These are phyloP conservation scores for Python bivittatus DNA, from an alignment of 2,113 vertebrate genomes.

Conservation along the genomic window DNA sequence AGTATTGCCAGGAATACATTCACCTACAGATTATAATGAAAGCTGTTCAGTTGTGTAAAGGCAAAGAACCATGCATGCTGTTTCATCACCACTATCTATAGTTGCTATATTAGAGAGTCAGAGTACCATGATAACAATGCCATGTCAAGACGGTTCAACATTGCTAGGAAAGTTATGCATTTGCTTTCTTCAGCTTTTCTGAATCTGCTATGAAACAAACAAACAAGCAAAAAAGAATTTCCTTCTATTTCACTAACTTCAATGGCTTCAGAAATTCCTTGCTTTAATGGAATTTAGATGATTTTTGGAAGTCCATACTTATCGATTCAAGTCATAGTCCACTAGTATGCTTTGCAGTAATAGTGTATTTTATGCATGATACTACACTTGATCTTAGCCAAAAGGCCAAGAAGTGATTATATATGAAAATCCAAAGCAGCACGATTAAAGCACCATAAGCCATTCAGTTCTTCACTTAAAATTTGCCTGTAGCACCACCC, in stretches of 20 bases:
- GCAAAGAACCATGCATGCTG: background rate
- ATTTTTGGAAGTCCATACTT: background rate
- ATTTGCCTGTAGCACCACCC: constrained; percentile 34
- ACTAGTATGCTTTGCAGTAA: background rate
- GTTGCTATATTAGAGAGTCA: background rate
- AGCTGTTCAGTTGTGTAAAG: background rate
- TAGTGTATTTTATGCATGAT: constrained; percentile 13
- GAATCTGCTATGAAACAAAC: background rate
- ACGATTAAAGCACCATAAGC: constrained; percentile 9
- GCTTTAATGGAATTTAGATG: too few species aligned
- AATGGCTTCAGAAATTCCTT: background rate
- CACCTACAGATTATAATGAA: background rate
- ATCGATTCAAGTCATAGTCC: background rate
- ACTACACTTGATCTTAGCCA: too few species aligned
- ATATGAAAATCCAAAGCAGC: constrained; percentile 29
- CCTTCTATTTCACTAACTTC: background rate
- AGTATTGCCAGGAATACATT: background rate
- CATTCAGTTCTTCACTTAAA: constrained; percentile 24
- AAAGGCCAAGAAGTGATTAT: too few species aligned
- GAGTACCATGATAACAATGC: background rate
- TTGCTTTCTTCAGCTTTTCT: background rate
- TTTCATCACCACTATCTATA: background rate
- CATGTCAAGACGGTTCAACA: background rate
- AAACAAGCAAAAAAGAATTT: background rate
- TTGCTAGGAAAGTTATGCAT: background rate